Conservation (phyloP, 1,140 invertebrate species). For the Diachasmimorpha longicaudata region DNA sequence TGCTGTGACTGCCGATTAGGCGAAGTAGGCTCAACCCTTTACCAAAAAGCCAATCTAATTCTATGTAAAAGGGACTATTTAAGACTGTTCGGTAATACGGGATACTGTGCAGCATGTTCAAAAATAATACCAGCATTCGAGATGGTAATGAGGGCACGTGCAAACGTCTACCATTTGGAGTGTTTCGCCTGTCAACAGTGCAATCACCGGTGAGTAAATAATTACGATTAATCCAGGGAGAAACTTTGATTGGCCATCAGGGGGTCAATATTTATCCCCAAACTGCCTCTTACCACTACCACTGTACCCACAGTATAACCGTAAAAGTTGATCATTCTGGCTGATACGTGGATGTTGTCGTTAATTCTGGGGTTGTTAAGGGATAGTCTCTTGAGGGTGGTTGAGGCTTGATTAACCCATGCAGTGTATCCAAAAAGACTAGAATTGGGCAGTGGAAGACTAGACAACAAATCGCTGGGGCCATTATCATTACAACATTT, state of each 20-base stretch:
- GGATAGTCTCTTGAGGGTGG: not conserved
- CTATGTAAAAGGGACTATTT: conserved; percentile 98
- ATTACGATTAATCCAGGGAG: not conserved
- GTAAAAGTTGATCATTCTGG: not conserved
- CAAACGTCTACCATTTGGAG: conserved; percentile 96
- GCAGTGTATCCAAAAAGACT: too few species aligned
- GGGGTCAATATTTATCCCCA: not conserved
- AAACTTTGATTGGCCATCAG: conserved; percentile 1
- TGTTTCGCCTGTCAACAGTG: conserved; percentile 99
- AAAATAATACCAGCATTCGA: conserved; percentile 98
- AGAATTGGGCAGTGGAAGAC: too few species aligned
- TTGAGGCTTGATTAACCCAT: not conserved
- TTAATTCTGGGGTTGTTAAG: not conserved
- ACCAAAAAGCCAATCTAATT: conserved; percentile 95
- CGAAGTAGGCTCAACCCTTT: conserved; percentile 96
- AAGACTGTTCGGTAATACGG: conserved; percentile 91
- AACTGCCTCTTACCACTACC: not conserved
- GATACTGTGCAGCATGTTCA: conserved; percentile 91
- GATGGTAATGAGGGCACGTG: conserved; percentile 97
- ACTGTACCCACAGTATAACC: not conserved
- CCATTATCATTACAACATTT: too few species aligned
- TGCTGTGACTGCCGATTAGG: conserved; percentile 96
- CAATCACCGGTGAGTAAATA: conserved; percentile 86
- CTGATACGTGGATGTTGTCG: not conserved
- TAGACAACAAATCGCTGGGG: too few species aligned